Base-by-base conservation (phyloP, 2,888 invertebrate genomes). In the Lasioglossum vierecki region DNA sequence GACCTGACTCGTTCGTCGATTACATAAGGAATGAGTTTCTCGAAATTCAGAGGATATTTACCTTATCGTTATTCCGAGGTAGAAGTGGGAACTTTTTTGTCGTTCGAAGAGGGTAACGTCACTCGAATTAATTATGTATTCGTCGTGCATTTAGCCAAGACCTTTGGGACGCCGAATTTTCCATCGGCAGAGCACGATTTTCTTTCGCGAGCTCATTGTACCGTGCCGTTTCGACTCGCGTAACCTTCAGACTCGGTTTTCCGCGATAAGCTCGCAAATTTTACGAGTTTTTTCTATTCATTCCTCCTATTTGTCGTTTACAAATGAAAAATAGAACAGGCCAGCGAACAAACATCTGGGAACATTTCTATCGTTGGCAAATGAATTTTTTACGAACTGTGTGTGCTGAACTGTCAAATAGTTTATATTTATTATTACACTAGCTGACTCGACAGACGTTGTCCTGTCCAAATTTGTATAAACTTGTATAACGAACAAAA, bases 11-110 rank as follows among this genome's bases (percentile, higher is more conserved):
- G 76, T 85, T 76, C n/a, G 44, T 8, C 8, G 53, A 63, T 86
- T 86, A 49, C 70, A 68, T 85, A 86, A 86, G 71, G 57, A 75
- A 77, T 76, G 85, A 86, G 76, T 82, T 76, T 66, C 26, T 26
- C 49, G 22, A n/a, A 35, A 44, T 26, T n/a, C n/a, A 70, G 15
- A 72, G 57, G 68, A 73, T 72, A 46, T 73, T 22, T 30, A 39
- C 8, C 35, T 77, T 73, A 74, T 83, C 53, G 5, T 35, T 73
- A 63, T 78, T 77, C 73, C 46, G 22, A 39, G 26, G 81, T 53
- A 60, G 18, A 39, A 39, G 41, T 18, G 39, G 11, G 11, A 13
- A 41, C n/a, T 66, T 26, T 39, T 18, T 22, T 41, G 22, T n/a
- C 68, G 11, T 41, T 22, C 2, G 9, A 68, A 4, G 22, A 68